Base-by-base conservation (phyloP, 2,797 vertebrate species). In the Lates japonicus region DNA sequence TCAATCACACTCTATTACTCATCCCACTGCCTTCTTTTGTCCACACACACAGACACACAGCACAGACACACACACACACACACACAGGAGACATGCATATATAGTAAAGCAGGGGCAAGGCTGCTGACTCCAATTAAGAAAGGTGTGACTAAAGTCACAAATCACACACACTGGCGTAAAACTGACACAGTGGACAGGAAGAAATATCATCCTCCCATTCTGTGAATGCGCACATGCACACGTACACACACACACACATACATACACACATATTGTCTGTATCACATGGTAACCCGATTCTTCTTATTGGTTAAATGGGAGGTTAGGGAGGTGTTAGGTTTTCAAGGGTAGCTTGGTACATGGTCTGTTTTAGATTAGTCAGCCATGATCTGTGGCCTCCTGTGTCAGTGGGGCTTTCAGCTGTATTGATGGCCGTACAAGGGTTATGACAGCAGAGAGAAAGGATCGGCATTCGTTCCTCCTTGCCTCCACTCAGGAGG, bases 361-460 rank as follows among this genome's bases (percentile, higher is more conserved):
- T 25, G 33, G 72, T 85, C 92, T 94, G 93, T 73, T 91, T 92
- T 63, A 9, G 54, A 89, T 94, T 94, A 92, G 71, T 67, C 70
- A 62, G 85, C 84, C 60, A 3, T 85, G 77, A 82, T 83, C 83
- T 81, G 70, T 8, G 65, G 89, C 87, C 87, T 87, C 81, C 61
- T 57, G 81, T 81, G 86, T 86, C 74, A 73, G 70, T 20, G 81
- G 73, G 60, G 79, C 81, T 84, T 70, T 81, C 71, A 17, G 57
- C 58, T 62, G 68, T 81, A 72, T 57, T 74, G 88, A 87, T 82
- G 84, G 81, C 72, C 60, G 83, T 72, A 70, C 79, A 64, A 87
- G 76, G 89, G 87, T 90, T 93, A 87, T 67, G 86, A 91, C 92
- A 91, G 91, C 90, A 79, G 82, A 87, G 76, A 78, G 85, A 81